These are phyloP conservation scores for Protonibea diacanthus DNA, from an alignment of 2,797 vertebrate genomes.

Conservation along the genomic window DNA sequence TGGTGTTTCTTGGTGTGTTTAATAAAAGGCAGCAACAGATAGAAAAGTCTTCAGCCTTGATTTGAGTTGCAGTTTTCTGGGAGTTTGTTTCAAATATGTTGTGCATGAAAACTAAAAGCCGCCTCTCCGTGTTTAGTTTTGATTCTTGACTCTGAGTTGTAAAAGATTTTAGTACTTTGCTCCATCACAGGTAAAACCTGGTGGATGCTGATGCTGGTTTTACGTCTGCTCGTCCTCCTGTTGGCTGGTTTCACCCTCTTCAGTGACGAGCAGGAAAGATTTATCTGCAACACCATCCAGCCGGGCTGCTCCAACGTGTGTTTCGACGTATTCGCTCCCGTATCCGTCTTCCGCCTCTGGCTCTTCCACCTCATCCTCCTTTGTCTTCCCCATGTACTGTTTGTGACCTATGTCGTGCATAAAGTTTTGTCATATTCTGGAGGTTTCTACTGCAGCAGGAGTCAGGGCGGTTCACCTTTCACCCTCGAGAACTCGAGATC, in stretches of 20 bases:
- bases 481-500: slow-evolving; percentile 26
- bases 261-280: slow-evolving; percentile 92
- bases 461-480: background rate
- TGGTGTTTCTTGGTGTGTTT: too few relatives aligned
- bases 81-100: too few relatives aligned
- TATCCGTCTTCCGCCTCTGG: slow-evolving; percentile 93
- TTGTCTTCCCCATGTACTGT: slow-evolving; percentile 86
- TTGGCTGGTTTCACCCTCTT: slow-evolving; percentile 90
- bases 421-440: slow-evolving; percentile 41
- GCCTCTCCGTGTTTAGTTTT: too few relatives aligned
- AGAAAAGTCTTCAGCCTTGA: too few relatives aligned
- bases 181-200: slow-evolving; percentile 93
- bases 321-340: slow-evolving; percentile 90
- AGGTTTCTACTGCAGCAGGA: background rate
- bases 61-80: too few relatives aligned
- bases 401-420: slow-evolving; percentile 87
- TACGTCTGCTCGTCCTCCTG: slow-evolving; percentile 86
- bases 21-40: too few relatives aligned
- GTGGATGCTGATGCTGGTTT: slow-evolving; percentile 85
- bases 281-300: slow-evolving; percentile 94
- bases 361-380: slow-evolving; percentile 87
- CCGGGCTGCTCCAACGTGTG: slow-evolving; percentile 93
- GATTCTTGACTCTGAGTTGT: too few relatives aligned
- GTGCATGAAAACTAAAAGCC: too few relatives aligned
- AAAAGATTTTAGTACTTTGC: background rate